These are phyloP conservation scores for Salvelinus namaycush DNA, from an alignment of 2,113 vertebrate genomes.

Conservation along the genomic window DNA sequence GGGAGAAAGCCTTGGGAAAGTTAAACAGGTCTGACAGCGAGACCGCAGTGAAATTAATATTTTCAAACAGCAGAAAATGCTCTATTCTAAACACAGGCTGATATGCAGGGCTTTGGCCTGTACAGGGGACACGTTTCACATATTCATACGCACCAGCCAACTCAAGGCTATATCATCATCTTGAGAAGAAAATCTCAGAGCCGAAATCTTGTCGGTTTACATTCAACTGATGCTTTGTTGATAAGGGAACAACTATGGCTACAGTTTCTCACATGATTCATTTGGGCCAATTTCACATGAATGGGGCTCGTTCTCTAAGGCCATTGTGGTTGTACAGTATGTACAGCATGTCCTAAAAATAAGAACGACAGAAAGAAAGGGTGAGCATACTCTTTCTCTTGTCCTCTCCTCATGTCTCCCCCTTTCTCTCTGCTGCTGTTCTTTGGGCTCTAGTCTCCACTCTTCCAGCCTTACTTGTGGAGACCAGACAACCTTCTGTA, in stretches of 20 bases:
- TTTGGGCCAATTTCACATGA: constrained; percentile 15
- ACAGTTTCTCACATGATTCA: constrained; percentile 1
- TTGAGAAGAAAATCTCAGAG: constrained; percentile 21
- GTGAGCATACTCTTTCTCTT: background rate
- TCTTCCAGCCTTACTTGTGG: background rate
- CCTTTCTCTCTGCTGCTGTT: constrained; percentile 25
- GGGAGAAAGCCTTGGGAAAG: constrained; percentile 59
- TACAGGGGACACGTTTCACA: constrained; percentile 26
- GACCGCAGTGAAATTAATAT: constrained; percentile 72
- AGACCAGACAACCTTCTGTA: constrained; percentile 8
- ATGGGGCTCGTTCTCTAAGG: constrained; percentile 8
- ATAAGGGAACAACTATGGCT: constrained; percentile 37
- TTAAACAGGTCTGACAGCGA: constrained; percentile 72
- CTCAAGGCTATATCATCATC: constrained; percentile 26
- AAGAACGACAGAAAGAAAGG: constrained; percentile 8
- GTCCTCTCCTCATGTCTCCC: background rate
- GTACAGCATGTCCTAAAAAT: background rate
- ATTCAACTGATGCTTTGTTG: constrained; percentile 36
- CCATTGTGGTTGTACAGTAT: constrained; percentile 9
- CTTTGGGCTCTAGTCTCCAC: constrained; percentile 21
- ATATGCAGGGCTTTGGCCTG: background rate
- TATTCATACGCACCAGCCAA: constrained; percentile 12
- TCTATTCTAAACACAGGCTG: constrained; percentile 67
- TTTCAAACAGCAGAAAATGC: constrained; percentile 69
- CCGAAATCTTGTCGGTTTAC: constrained; percentile 39